These are phyloP conservation scores for Nowickia ferox DNA, from an alignment of 2,888 invertebrate genomes.

Conservation along the genomic window DNA sequence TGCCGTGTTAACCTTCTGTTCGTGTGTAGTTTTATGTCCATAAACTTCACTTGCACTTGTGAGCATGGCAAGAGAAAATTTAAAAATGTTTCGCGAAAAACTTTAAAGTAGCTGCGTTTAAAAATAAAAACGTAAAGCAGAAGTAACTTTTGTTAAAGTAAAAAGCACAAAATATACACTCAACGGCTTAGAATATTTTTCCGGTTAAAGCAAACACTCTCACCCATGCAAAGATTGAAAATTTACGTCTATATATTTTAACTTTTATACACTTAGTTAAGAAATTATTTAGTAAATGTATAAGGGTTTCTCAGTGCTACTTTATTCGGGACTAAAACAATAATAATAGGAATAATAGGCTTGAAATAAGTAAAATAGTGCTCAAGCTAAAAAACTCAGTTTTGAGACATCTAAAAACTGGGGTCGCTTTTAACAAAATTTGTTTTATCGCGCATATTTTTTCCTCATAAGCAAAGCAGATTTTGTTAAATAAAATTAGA, in stretches of 20 bases:
- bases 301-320: not conserved
- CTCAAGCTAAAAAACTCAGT: no score
- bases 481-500: no score
- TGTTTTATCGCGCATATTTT: no score
- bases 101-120: constrained; percentile 65
- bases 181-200: constrained; percentile 46
- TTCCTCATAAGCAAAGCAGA: no score
- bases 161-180: constrained; percentile 44
- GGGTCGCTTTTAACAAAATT: no score
- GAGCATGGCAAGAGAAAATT: constrained; percentile 13
- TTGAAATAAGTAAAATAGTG: no score
- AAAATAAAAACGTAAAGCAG: constrained; percentile 44
- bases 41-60: constrained; percentile 68
- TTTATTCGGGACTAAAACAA: not conserved
- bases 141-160: constrained; percentile 40
- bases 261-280: not conserved
- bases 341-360: no score
- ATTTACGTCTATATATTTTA: not conserved
- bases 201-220: constrained; percentile 28
- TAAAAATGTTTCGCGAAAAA: constrained; percentile 54
- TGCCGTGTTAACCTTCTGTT: constrained; percentile 2
- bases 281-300: not conserved
- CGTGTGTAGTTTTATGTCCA: constrained; percentile 33
- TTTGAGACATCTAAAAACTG: no score
- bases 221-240: not conserved